Evolutionary conservation across 2,888 invertebrate genomes (phyloP), one percentile per base, ranked within the genome.

Genomic region (Megamerina dolium): DNA sequence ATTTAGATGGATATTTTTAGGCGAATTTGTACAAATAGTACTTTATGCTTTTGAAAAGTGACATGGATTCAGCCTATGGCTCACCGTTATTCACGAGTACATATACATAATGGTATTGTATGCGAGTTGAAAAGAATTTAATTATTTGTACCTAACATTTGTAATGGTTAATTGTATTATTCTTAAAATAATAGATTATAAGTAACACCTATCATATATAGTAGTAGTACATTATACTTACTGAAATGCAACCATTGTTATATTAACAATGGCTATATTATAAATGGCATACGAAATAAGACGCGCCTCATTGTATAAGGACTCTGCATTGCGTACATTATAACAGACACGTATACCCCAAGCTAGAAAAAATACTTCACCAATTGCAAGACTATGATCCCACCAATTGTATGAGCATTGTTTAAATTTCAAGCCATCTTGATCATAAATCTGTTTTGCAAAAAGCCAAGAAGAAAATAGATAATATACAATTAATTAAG

Each of bases 261-360:
- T 88, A 73, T 94, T 94, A 59, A 93, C 89, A 43, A 89, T 79
- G 55, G 92, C 90, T 60, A 93, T 93, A 70, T 93, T 94, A 75
- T 94, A 94, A 54, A 93, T 91, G 39, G 93, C 91, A 72, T 90
- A 91, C 47, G 91, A 92, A 68, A 94, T 94, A 58, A 89, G 81
- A 56, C 88, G 78, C 13, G 93, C 93, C 72, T 94, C 94, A 72
- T 93, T 92, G 75, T 91, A 93, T 29, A 91, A 76, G 33, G 91
- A 91, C 67, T 93, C 92, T 0, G 92, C 92, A 70, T 93, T 91
- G 46, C 88, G 77, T 4, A 89, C 88, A 57, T 87, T 83, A 69
- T 88, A 89, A 61, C 89, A 89, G 23, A 89, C 87, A 36, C 85
- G 77, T 31, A 89, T 84, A 40, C 89, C 89, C 87, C 88, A 89